Evolutionary conservation across 1,140 invertebrate genomes (phyloP), one percentile per base, ranked within the genome.

Genomic region (Bombus sibiricus): DNA sequence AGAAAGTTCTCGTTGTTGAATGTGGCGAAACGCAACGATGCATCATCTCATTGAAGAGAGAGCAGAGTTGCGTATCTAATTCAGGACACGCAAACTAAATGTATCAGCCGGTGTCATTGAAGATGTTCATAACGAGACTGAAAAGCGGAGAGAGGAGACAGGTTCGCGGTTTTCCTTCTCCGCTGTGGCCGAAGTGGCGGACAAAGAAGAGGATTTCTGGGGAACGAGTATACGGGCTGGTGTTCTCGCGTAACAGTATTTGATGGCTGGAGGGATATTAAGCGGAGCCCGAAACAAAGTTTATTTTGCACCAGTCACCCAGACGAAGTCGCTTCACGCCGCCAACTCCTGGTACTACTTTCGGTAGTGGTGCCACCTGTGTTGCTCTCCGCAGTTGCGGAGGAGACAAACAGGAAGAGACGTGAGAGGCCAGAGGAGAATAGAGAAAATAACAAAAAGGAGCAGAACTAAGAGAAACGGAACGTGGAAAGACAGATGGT

Each of bases 231-330:
- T 28, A 75, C 32, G 32, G 34, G 47, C 9, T 32, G 41, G 28
- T 28, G n/a, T 9, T 22, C 73, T 22, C 37, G 47, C 10, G 66
- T 78, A 53, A 79, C 66, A 53, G 68, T 72, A 47, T 84, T 79
- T 72, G 83, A 80, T 28, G 68, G 59, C 62, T 80, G 84, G 72
- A 81, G 66, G 80, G 76, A 72, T 89, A 89, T 84, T 83, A 88
- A 83, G 76, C 80, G 47, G 47, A 73, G 47, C 87, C 32, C 53
- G 87, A 83, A 86, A 90, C 91, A 91, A 92, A 92, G 90, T 91
- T 92, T 91, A 91, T 92, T 89, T 91, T 86, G 89, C 91, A 91
- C 88, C 90, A 90, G 79, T 82, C 88, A 82, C 59, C 71, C 76
- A 32, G 37, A 39, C 57, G 53, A 74, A 89, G 80, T 86, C 87